Conservation (phyloP, 2,888 invertebrate species). For the Agrochola circellaris region DNA sequence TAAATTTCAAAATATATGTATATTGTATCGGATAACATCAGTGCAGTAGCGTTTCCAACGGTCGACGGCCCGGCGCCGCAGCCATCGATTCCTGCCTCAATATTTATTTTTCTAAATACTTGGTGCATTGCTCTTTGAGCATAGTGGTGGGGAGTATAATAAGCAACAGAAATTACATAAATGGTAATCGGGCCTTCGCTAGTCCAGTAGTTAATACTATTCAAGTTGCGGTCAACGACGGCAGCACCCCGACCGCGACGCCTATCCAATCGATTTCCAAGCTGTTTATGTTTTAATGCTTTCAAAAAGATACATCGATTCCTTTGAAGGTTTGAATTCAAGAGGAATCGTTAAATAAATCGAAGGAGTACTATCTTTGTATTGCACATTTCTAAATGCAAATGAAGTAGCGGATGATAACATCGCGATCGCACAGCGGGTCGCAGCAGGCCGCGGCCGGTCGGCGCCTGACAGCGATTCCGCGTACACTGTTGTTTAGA, state of each 20-base stretch:
- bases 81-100: conserved; percentile 50
- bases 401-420: conserved; percentile 61
- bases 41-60: conserved; percentile 26
- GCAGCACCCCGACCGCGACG: conserved; percentile 1
- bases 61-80: conserved; percentile 45
- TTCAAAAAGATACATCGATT: conserved; percentile 23
- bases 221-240: background rate
- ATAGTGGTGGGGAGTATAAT: background rate
- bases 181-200: background rate
- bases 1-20: conserved; percentile 32
- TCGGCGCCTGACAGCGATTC: conserved; percentile 65
- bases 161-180: background rate
- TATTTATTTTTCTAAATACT: conserved; percentile 36
- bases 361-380: conserved; percentile 18
- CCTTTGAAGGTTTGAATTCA: conserved; percentile 44
- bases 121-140: conserved; percentile 16
- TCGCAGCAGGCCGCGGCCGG: conserved; percentile 52
- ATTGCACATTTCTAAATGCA: conserved; percentile 63
- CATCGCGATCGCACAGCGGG: conserved; percentile 47
- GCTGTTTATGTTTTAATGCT: conserved; percentile 24
- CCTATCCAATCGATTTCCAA: conserved; percentile 22
- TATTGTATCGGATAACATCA: conserved; percentile 46
- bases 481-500: conserved; percentile 56
- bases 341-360: conserved; percentile 41
- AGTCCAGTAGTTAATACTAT: background rate